Percentiles rank a stretch among this genome's conserved stretches.
phyloP scores from a whole-genome alignment of 2,797 vertebrate genomes.

The Eupleurogrammus muticus region DNA sequence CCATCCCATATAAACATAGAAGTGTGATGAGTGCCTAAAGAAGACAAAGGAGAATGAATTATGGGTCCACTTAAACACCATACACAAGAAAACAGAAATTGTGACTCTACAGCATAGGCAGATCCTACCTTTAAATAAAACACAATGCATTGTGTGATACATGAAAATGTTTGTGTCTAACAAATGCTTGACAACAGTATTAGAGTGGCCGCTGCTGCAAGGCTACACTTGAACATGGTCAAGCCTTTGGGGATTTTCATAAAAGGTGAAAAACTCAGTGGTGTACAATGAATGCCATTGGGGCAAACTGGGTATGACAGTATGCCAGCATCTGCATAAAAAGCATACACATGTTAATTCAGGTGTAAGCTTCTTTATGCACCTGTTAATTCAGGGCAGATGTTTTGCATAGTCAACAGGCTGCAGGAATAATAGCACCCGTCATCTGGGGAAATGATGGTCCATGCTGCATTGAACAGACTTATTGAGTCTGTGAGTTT shows the following conservation, averaged over 20 bases:
- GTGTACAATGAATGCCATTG: background rate
- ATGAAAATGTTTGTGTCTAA: too few relatives aligned
- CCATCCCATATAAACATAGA: slow-evolving; percentile 94
- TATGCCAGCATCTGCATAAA: background rate
- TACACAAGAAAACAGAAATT: background rate
- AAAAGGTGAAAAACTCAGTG: background rate
- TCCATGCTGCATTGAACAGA: background rate
- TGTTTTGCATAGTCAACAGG: background rate
- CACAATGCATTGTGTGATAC: too few relatives aligned
- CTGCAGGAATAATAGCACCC: background rate
- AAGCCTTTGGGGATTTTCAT: background rate
- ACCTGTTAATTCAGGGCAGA: background rate
- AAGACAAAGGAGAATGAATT: slow-evolving; percentile 13
- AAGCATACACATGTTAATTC: background rate
- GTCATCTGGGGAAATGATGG: background rate
- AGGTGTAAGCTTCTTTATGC: too few relatives aligned
- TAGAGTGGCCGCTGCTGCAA: background rate
- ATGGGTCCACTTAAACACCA: background rate
- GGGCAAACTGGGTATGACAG: background rate
- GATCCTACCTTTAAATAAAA: too few relatives aligned
- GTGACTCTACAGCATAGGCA: background rate
- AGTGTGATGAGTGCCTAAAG: slow-evolving; percentile 93
- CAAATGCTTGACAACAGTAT: background rate
- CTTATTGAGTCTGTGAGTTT: background rate
- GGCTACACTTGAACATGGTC: too few relatives aligned